A percentile compares a stretch with the other conserved stretches of the same genome.
phyloP scores from a whole-genome alignment of 2,797 vertebrate species.

The Aldrovandia affinis region DNA sequence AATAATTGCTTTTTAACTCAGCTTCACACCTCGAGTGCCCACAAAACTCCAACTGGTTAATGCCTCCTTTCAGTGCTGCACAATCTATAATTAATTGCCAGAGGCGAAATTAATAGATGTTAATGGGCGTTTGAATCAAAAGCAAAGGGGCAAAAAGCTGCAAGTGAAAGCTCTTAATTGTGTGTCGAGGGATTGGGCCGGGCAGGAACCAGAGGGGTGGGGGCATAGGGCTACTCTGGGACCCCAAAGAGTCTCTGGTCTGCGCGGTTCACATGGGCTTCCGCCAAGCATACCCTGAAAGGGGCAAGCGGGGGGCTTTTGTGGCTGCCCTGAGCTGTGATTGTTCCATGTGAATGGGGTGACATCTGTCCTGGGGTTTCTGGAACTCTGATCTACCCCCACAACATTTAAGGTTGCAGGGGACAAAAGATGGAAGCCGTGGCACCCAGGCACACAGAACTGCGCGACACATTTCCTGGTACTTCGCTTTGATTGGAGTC shows the following conservation, averaged over 20 bases:
- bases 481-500: constrained; percentile 32
- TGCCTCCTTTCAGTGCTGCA: constrained; percentile 66
- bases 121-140: constrained; percentile 76
- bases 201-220: constrained; percentile 53
- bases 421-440: constrained; percentile 54
- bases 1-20: constrained; percentile 75
- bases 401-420: constrained; percentile 52
- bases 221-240: constrained; percentile 52
- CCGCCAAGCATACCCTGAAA: constrained; percentile 57
- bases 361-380: constrained; percentile 73
- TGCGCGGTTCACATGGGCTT: constrained; percentile 73
- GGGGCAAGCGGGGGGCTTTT: constrained; percentile 65
- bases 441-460: constrained; percentile 47
- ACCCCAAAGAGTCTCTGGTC: constrained; percentile 57
- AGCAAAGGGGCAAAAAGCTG: constrained; percentile 65
- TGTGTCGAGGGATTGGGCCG: constrained; percentile 55
- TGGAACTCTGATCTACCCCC: constrained; percentile 59
- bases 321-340: constrained; percentile 63
- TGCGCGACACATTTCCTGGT: constrained; percentile 40
- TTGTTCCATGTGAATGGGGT: constrained; percentile 70
- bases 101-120: constrained; percentile 79
- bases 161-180: constrained; percentile 76
- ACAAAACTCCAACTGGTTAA: constrained; percentile 72
- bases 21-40: constrained; percentile 59
- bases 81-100: constrained; percentile 69